Base-by-base conservation (phyloP, 2,888 invertebrate species). In the Dilophus febrilis region DNA sequence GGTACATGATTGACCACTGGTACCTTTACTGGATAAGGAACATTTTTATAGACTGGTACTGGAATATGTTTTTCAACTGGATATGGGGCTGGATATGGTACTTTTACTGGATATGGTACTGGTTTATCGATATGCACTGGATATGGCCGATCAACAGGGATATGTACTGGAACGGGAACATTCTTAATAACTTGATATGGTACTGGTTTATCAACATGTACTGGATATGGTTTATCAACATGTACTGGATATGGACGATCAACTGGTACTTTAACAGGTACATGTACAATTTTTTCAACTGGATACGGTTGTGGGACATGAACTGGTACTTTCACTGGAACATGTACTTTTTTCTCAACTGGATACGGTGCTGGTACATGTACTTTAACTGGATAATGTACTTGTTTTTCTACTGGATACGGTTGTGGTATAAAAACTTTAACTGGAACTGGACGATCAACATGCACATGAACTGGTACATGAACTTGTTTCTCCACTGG, bases 31-130 rank as follows among this genome's bases (percentile, higher is more conserved):
- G 75, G 76, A 48, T 66, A 66, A 11, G 70, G 74, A 32, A 77
- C 68, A 43, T 63, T 67, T 53, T 71, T 77, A 56, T 74, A 75
- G 0, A 73, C 72, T 12, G 73, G 72, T 56, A 72, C 71, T 3
- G 74, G 74, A 46, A 71, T 62, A 40, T 56, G 74, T 73, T 80
- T 81, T 60, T 79, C 79, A 14, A 83, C 82, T 46, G 81, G 81
- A 64, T 83, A 82, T 49, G 83, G 82, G 52, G 80, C 79, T 43
- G 81, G 80, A 40, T 82, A 81, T 41, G 70, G 65, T 40, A 83
- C 81, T 64, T 82, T 81, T 50, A 82, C 81, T 53, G 82, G 80
- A 59, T 75, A 75, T 43, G 82, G 82, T 58, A 81, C 79, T 51
- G 73, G 77, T 40, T 79, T 77, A 50, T 70, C 69, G 40, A 70